Percentiles rank a stretch among this genome's conserved stretches.
phyloP scores from a whole-genome alignment of 2,113 vertebrate genomes.

The Aegotheles bennettii region DNA sequence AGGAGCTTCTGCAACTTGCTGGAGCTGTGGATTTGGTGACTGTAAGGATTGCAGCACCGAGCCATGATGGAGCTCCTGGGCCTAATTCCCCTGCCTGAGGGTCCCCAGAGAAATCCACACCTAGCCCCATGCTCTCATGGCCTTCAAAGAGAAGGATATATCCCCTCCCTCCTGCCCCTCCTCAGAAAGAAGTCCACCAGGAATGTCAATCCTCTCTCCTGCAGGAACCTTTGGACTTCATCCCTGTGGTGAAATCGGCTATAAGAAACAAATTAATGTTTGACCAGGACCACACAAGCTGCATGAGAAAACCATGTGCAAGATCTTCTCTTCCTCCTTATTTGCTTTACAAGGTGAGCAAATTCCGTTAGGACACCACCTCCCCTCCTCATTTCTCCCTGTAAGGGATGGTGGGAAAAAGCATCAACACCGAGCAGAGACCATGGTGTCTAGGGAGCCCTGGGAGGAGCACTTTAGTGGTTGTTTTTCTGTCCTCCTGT shows the following conservation, averaged over 20 bases:
- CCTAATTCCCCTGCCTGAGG: not conserved
- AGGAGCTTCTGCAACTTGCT: not conserved
- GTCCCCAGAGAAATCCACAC: not conserved
- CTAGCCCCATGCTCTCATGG: not conserved
- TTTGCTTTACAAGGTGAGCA: slow-evolving; percentile 25
- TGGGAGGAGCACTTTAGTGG: not conserved
- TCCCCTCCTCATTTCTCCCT: not conserved
- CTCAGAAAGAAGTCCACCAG: slow-evolving; percentile 6
- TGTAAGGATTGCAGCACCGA: not conserved
- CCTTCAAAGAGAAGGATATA: not conserved
- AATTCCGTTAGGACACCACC: not conserved
- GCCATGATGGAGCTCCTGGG: not conserved
- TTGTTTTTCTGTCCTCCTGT: not conserved
- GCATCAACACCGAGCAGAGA: not conserved
- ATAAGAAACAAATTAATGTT: slow-evolving; percentile 65
- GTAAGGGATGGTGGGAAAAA: not conserved
- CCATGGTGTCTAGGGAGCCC: not conserved
- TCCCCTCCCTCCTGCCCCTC: not conserved
- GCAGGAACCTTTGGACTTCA: slow-evolving; percentile 59
- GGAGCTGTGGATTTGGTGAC: not conserved
- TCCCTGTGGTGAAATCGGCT: slow-evolving; percentile 25
- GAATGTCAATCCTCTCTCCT: not conserved
- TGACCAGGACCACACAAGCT: slow-evolving; percentile 24
- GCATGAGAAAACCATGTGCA: not conserved
- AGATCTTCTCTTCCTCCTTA: not conserved